These are phyloP conservation scores for Datnioides undecimradiatus DNA, from an alignment of 2,113 vertebrate species.

Conservation along the genomic window DNA sequence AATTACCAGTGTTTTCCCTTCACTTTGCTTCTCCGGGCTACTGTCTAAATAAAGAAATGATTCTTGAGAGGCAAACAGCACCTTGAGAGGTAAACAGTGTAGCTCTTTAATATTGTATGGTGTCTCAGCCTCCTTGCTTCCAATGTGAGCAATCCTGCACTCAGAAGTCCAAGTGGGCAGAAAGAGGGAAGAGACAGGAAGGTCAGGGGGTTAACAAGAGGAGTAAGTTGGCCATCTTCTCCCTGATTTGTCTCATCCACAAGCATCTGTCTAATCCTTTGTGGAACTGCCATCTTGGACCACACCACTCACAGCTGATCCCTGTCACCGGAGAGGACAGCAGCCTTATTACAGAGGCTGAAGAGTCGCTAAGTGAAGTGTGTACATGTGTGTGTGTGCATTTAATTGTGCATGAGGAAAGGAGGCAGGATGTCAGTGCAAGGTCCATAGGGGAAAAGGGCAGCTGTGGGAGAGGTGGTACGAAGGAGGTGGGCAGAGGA, in stretches of 20 bases:
- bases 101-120: conserved; percentile 53
- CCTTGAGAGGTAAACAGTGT: conserved; percentile 55
- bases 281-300: conserved; percentile 55
- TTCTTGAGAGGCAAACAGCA: conserved; percentile 45
- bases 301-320: conserved; percentile 39
- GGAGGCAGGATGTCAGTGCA: conserved; percentile 9
- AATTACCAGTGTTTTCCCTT: conserved; percentile 49
- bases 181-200: neutral
- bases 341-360: conserved; percentile 37
- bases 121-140: neutral
- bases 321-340: conserved; percentile 53
- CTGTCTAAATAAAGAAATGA: conserved; percentile 58
- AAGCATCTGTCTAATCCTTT: conserved; percentile 48
- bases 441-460: conserved; percentile 19
- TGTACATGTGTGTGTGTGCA: neutral
- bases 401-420: conserved; percentile 50
- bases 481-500: neutral
- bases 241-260: conserved; percentile 43
- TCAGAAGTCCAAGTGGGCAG: neutral
- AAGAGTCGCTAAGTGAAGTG: conserved; percentile 32
- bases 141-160: neutral
- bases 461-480: conserved; percentile 22
- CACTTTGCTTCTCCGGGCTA: conserved; percentile 31
- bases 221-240: conserved; percentile 32
- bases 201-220: conserved; percentile 49